Evolutionary conservation across 2,113 vertebrate species (phyloP), one percentile per base, ranked within the genome.

Genomic region (Thunnus thynnus): DNA sequence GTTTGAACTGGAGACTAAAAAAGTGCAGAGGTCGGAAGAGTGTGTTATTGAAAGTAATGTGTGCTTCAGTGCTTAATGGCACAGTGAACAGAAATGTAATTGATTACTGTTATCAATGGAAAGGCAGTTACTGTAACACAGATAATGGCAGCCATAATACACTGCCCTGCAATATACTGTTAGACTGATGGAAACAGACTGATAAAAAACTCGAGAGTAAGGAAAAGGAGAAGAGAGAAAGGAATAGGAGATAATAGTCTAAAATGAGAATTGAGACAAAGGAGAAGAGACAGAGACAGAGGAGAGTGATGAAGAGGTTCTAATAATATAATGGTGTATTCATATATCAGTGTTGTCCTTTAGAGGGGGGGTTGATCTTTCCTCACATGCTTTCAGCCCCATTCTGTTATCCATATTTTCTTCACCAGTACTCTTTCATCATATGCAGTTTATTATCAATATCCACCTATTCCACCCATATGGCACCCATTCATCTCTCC

Each of bases 41-140:
- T 41, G 67, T 58, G 67, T 77, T 69, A 62, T 50, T 57, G 62
- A 52, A 80, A 79, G 55, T 25, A 48, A 80, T 78, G 72, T 65
- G 72, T 66, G 57, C 73, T 83, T 65, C 64, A 61, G 66, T 14
- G 70, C 47, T 48, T 74, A 71, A 85, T 83, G 80, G 79, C 84
- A 80, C 60, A 57, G 51, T 54, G 80, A 88, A 76, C 65, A 83
- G 85, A 90, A 76, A 88, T 90, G 85, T 80, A 87, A 88, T 77
- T 90, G 89, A 93, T 93, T 88, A 83, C 83, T 87, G 89, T 90
- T 91, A 92, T 92, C 89, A 83, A 81, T 72, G 84, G 82, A 83
- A 86, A 60, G 82, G 84, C 82, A 85, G 88, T 91, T 90, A 89
- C 88, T 85, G 86, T 89, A 88, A 88, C 84, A 61, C 82, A 88